Percentiles rank a stretch among this genome's conserved stretches.
Conservation (phyloP, 1,140 invertebrate species). For the Eubasilissa regina region DNA sequence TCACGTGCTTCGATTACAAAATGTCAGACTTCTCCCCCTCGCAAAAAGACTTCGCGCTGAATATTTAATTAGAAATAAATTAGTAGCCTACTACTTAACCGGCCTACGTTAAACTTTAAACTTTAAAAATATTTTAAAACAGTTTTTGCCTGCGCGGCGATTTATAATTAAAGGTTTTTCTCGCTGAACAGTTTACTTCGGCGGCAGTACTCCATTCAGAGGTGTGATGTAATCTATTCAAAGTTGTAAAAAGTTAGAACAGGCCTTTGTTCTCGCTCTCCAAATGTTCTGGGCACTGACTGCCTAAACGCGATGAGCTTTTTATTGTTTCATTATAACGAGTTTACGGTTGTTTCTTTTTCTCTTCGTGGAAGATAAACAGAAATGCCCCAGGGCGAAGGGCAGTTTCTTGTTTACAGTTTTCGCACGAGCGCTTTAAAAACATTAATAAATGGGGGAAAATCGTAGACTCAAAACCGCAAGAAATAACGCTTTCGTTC, state of each 20-base stretch:
- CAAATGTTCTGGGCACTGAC: conserved; percentile 4
- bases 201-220: conserved; percentile 16
- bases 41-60: conserved; percentile 30
- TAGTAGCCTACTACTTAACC: conserved; percentile 17
- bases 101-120: conserved; percentile 20
- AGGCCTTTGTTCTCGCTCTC: conserved; percentile 13
- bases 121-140: conserved; percentile 18
- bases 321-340: conserved; percentile 25
- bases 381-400: background rate
- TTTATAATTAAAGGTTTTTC: conserved; percentile 38
- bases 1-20: conserved; percentile 50
- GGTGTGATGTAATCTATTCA: conserved; percentile 29
- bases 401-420: background rate
- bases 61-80: conserved; percentile 52
- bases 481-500: too few relatives aligned
- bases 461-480: too few relatives aligned
- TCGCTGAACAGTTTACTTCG: conserved; percentile 16
- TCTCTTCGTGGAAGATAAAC: conserved; percentile 1
- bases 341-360: conserved; percentile 38
- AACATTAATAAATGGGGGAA: too few relatives aligned
- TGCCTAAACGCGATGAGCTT: conserved; percentile 14
- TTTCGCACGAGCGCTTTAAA: background rate
- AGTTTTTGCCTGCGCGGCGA: background rate
- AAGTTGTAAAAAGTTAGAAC: conserved; percentile 25
- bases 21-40: conserved; percentile 8